Conservation (phyloP, 2,113 vertebrate genomes). For the Xiphophorus maculatus region DNA sequence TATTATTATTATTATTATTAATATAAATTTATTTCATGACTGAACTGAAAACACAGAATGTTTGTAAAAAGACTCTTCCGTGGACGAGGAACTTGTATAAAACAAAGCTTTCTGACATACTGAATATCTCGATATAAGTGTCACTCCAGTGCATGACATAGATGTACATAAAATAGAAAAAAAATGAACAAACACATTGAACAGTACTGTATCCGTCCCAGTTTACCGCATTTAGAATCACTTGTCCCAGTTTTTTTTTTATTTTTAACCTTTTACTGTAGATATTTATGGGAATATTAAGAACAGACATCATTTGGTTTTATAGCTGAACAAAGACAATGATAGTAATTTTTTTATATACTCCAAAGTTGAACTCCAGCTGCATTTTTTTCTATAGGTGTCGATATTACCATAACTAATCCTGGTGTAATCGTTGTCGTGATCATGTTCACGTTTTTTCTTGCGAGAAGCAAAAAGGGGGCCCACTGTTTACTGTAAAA, state of each 20-base stretch:
- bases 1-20: neutral
- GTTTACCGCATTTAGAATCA: constrained; percentile 65
- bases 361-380: constrained; percentile 66
- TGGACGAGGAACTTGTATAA: constrained; percentile 56
- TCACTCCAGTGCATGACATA: constrained; percentile 79
- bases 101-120: constrained; percentile 48
- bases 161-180: constrained; percentile 58
- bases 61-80: constrained; percentile 64
- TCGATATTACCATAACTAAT: constrained; percentile 74
- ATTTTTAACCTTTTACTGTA: constrained; percentile 74
- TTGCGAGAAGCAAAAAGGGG: constrained; percentile 48
- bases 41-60: constrained; percentile 66
- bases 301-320: constrained; percentile 71
- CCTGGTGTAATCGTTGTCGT: constrained; percentile 73
- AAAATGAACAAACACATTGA: constrained; percentile 71
- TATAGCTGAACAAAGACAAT: constrained; percentile 76
- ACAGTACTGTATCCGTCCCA: constrained; percentile 67
- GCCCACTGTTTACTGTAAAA: constrained; percentile 61
- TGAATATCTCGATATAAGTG: constrained; percentile 68
- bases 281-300: constrained; percentile 75
- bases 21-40: constrained; percentile 48
- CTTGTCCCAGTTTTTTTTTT: constrained; percentile 54
- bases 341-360: constrained; percentile 78
- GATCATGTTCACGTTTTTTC: constrained; percentile 69
- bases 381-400: constrained; percentile 77